Percentiles rank a stretch among this genome's conserved stretches.
phyloP scores from a whole-genome alignment of 2,888 invertebrate genomes.

The Parnassius mnemosyne region DNA sequence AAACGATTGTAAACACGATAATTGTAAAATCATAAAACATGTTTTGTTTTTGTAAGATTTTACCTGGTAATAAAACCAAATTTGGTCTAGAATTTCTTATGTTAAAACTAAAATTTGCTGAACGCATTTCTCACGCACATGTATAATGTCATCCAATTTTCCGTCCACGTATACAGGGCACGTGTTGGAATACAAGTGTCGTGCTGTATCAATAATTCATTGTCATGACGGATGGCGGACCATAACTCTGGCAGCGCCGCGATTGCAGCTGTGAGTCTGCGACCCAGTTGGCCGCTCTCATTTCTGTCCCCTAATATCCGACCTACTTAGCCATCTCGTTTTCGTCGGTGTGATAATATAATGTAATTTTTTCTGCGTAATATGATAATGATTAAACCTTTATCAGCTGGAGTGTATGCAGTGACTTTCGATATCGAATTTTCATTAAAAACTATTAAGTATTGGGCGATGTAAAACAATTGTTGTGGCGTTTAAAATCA shows the following conservation, averaged over 20 bases:
- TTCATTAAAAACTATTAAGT: background rate
- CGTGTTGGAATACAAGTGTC: slow-evolving; percentile 32
- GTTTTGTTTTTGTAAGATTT: too few species aligned
- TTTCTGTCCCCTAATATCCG: slow-evolving; percentile 71
- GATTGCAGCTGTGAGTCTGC: slow-evolving; percentile 41
- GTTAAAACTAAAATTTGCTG: too few species aligned
- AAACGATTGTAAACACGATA: too few species aligned
- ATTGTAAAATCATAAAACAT: too few species aligned
- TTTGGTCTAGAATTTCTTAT: too few species aligned
- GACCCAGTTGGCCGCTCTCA: slow-evolving; percentile 66
- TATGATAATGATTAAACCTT: background rate
- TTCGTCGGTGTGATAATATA: slow-evolving; percentile 39
- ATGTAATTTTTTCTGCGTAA: background rate
- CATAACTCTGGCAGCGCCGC: slow-evolving; percentile 39
- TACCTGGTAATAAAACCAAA: too few species aligned
- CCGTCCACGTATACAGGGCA: slow-evolving; percentile 20
- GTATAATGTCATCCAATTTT: slow-evolving; percentile 20
- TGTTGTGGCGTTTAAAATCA: too few species aligned
- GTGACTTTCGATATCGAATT: too few species aligned
- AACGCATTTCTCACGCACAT: slow-evolving; percentile 2
- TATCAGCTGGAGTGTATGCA: background rate
- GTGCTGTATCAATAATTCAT: slow-evolving; percentile 56
- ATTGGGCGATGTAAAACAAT: background rate
- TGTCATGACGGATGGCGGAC: slow-evolving; percentile 45
- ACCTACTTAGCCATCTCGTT: slow-evolving; percentile 59